Conservation (phyloP, 2,797 vertebrate genomes). For the Poecilia velifera region DNA sequence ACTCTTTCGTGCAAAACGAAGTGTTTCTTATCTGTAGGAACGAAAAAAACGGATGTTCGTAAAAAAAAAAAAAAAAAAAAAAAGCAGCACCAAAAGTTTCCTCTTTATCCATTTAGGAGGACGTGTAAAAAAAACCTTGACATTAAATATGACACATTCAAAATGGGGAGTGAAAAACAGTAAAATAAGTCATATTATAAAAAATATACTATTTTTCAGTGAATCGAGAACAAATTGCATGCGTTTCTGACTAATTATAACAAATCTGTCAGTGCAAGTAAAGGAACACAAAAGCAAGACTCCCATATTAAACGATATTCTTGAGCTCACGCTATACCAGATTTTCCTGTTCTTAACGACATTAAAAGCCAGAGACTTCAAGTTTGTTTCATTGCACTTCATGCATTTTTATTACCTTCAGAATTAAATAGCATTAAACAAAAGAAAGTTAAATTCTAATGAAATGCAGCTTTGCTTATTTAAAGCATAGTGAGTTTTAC, state of each 20-base stretch:
- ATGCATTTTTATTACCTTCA: not conserved
- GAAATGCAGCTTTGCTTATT: not conserved
- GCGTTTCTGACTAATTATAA: not conserved
- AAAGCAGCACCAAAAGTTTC: not conserved
- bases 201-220: not conserved
- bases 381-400: not conserved
- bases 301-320: not conserved
- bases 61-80: not conserved
- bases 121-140: not conserved
- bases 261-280: not conserved
- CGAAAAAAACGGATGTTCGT: not conserved
- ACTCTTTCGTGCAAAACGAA: slow-evolving; percentile 1
- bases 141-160: not conserved
- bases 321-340: not conserved
- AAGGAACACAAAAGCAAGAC: not conserved
- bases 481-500: not conserved
- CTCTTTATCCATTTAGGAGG: not conserved
- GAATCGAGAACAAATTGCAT: not conserved
- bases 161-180: not conserved
- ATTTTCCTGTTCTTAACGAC: too few species aligned
- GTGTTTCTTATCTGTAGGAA: not conserved
- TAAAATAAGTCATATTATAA: not conserved
- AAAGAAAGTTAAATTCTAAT: not conserved
- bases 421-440: not conserved
- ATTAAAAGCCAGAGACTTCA: not conserved